Evolutionary conservation across 2,888 invertebrate genomes (phyloP).

Genomic region (Drosophila emarginata): DNA sequence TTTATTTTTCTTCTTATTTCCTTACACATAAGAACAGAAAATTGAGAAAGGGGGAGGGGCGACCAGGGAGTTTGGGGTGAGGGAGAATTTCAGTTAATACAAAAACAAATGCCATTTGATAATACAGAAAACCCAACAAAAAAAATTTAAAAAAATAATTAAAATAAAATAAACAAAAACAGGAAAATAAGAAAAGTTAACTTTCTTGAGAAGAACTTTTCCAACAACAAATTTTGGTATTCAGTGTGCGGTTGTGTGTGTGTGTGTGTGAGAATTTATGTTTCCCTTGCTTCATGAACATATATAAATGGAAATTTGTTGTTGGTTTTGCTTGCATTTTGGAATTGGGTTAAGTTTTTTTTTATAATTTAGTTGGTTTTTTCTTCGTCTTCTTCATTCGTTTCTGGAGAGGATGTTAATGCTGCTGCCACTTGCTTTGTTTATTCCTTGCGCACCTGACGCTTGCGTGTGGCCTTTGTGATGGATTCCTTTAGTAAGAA

Average conservation of each 20-base stretch:
- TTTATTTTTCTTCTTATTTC: conserved; percentile 13
- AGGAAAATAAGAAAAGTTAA: conserved; percentile 53
- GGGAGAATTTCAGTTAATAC: background rate
- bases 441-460: conserved; percentile 80
- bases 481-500: conserved; percentile 54
- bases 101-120: conserved; percentile 57
- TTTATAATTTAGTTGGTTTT: background rate
- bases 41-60: conserved; percentile 8
- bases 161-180: conserved; percentile 54
- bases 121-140: conserved; percentile 53
- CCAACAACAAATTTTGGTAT: conserved; percentile 46
- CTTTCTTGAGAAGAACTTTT: conserved; percentile 19
- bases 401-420: conserved; percentile 7
- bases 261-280: conserved; percentile 30
- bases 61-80: background rate
- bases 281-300: conserved; percentile 19
- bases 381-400: too few species aligned
- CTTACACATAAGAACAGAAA: conserved; percentile 6
- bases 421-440: background rate
- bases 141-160: conserved; percentile 39
- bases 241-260: conserved; percentile 17
- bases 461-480: conserved; percentile 77
- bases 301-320: conserved; percentile 18
- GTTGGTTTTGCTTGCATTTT: conserved; percentile 31
- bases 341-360: conserved; percentile 36